These are phyloP conservation scores for Neoniphon sammara DNA, from an alignment of 2,797 vertebrate genomes.

Conservation along the genomic window DNA sequence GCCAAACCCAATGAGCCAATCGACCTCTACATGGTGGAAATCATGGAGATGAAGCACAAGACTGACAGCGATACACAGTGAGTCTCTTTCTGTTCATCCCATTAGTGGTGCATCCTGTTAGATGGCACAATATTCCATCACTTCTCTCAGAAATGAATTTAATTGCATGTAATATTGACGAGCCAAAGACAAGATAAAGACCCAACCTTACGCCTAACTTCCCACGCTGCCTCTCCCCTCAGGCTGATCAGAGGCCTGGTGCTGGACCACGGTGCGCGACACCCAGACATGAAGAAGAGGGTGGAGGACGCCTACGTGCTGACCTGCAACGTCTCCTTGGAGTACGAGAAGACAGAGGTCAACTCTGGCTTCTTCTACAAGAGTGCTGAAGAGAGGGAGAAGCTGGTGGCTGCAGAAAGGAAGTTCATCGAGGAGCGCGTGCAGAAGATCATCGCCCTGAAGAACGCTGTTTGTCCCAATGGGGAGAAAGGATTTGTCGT, in stretches of 20 bases:
- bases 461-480: conserved; percentile 88
- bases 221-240: not conserved
- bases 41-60: conserved; percentile 99
- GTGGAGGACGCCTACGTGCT: conserved; percentile 94
- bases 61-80: conserved; percentile 95
- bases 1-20: conserved; percentile 89
- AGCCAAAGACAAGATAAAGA: too few relatives aligned
- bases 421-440: conserved; percentile 97
- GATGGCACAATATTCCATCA: too few relatives aligned
- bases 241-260: conserved; percentile 96
- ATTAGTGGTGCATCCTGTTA: too few relatives aligned
- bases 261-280: conserved; percentile 95
- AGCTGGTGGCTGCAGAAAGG: conserved; percentile 94
- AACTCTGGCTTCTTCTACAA: conserved; percentile 99
- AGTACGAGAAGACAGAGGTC: conserved; percentile 99
- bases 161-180: too few relatives aligned
- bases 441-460: conserved; percentile 93
- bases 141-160: too few relatives aligned
- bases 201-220: too few relatives aligned
- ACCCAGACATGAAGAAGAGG: conserved; percentile 98
- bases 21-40: conserved; percentile 98
- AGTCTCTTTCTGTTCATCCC: conserved; percentile 61
- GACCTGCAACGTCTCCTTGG: conserved; percentile 95
- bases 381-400: conserved; percentile 94
- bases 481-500: conserved; percentile 93